Conservation (phyloP, 2,797 vertebrate species). For the Manis javanica region DNA sequence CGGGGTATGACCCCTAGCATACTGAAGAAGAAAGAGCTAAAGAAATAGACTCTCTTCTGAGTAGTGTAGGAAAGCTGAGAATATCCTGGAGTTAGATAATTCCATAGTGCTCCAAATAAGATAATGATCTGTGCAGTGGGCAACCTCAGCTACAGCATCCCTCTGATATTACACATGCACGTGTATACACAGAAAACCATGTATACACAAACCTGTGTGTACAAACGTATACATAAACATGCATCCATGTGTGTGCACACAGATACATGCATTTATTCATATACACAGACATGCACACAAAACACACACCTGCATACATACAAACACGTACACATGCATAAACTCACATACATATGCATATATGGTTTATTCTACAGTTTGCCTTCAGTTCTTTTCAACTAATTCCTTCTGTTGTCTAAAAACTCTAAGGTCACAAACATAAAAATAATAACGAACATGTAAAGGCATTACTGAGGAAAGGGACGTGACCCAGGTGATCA, state of each 20-base stretch:
- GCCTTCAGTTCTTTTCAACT: neutral
- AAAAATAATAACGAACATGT: neutral
- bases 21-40: neutral
- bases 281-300: neutral
- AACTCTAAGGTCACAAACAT: neutral
- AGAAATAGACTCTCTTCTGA: neutral
- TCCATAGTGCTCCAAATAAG: neutral
- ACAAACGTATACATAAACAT: neutral
- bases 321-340: neutral
- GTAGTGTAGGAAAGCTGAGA: neutral
- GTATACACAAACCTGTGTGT: neutral
- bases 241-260: neutral
- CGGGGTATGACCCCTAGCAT: neutral
- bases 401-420: neutral
- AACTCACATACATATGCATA: neutral
- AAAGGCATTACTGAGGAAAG: neutral
- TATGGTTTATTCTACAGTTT: neutral
- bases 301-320: neutral
- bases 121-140: neutral
- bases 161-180: neutral
- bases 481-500: fast-evolving
- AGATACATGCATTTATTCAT: neutral
- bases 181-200: neutral
- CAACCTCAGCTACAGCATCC: neutral
- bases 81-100: neutral